phyloP scores from a whole-genome alignment of 1,140 invertebrate species.

The Camponotus pennsylvanicus region DNA sequence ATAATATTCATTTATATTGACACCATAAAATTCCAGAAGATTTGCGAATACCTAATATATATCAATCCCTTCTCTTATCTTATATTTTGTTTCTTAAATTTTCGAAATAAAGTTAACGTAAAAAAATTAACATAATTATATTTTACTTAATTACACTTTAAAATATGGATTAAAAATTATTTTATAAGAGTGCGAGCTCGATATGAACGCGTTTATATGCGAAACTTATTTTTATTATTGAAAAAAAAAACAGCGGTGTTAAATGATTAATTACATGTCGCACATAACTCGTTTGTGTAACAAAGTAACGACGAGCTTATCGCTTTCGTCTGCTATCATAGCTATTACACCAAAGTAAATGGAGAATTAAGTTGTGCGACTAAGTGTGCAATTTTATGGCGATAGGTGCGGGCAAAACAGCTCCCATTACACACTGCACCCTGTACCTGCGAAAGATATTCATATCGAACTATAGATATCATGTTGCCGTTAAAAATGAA shows the following conservation, averaged over 20 bases:
- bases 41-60: not conserved
- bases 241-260: conserved; percentile 31
- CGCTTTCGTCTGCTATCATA: conserved; percentile 57
- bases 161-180: not conserved
- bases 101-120: not conserved
- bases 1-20: conserved; percentile 31
- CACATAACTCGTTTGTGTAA: conserved; percentile 45
- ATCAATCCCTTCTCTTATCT: not conserved
- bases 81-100: not conserved
- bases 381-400: conserved; percentile 70
- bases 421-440: conserved; percentile 68
- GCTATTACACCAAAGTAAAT: conserved; percentile 67
- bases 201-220: not conserved
- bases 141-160: conserved; percentile 1
- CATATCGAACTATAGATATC: conserved; percentile 56
- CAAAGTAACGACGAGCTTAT: conserved; percentile 38
- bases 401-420: conserved; percentile 67
- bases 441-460: conserved; percentile 61
- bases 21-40: conserved; percentile 25
- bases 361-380: conserved; percentile 72
- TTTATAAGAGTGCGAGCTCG: not conserved
- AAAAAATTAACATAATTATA: conserved; percentile 25
- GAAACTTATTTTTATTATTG: not conserved
- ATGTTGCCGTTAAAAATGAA: conserved; percentile 38
- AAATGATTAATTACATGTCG: conserved; percentile 28